Percentiles rank a stretch among this genome's conserved stretches.
Conservation (phyloP, 2,797 vertebrate genomes). For the Apogon talboti region DNA sequence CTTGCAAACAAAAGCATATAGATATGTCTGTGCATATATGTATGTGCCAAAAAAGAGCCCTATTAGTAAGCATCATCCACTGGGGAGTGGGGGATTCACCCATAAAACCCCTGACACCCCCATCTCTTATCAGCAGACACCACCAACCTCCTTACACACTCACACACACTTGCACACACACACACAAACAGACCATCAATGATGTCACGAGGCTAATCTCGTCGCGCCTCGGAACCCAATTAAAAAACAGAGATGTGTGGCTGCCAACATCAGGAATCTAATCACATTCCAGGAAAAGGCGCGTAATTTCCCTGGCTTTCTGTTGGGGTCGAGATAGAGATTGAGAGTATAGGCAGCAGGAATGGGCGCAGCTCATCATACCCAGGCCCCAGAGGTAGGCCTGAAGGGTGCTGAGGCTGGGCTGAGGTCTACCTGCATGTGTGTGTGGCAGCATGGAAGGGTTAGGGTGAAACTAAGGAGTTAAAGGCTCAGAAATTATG, state of each 20-base stretch:
- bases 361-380: conserved; percentile 71
- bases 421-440: conserved; percentile 25
- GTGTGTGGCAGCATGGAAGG: conserved; percentile 12
- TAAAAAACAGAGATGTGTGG: conserved; percentile 84
- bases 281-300: conserved; percentile 84
- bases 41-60: conserved; percentile 19
- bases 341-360: conserved; percentile 59
- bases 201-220: conserved; percentile 84
- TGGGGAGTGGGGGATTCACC: conserved; percentile 52
- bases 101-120: conserved; percentile 57
- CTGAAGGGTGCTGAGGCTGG: conserved; percentile 48
- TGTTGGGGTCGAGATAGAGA: conserved; percentile 80
- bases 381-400: conserved; percentile 63
- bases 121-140: conserved; percentile 79
- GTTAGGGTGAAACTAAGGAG: conserved; percentile 24
- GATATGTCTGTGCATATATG: conserved; percentile 11
- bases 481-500: conserved; percentile 56
- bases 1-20: conserved; percentile 34
- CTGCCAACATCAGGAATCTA: conserved; percentile 86
- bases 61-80: conserved; percentile 70
- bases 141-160: conserved; percentile 63
- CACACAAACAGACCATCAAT: conserved; percentile 71
- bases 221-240: conserved; percentile 83
- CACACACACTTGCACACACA: conserved; percentile 49
- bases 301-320: conserved; percentile 80